Base-by-base conservation (phyloP, 1,140 invertebrate genomes). In the Theocolax elegans region DNA sequence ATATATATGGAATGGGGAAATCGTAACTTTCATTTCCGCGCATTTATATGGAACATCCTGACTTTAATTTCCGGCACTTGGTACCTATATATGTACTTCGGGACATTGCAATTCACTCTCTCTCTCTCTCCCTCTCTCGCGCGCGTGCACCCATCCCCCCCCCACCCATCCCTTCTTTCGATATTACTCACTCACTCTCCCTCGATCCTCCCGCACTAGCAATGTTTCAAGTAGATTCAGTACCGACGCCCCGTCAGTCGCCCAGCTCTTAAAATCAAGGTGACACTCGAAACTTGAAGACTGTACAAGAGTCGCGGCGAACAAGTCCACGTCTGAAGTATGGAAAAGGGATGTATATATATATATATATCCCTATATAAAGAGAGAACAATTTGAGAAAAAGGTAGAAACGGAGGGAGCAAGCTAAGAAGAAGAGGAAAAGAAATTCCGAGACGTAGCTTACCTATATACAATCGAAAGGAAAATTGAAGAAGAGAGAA, bases 31-130 rank as follows among this genome's bases (percentile, higher is more conserved):
- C 54, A 68, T 68, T 68, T 68, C 66, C 66, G 66, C 44, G 66
- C 67, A 62, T 69, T 69, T 69, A 69, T 69, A 62, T 69, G 44
- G 56, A 54, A 53, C 67, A 69, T 69, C 67, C 71, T 67, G 71
- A 73, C 73, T 73, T 73, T 72, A 72, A 72, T 72, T 72, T 72
- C 71, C 71, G 71, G 71, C 51, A 51, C 58, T 63, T 51, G 58
- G 7, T 59, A 17, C 19, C 21, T 54, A 56, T 44, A 42, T 25
- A 38, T 53, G 17, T 21, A 17, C 7, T 6, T 19, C 4, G 6
- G 3, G 44, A 1, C 23, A 25, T 64, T 40, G 62, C 48, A 54
- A 54, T 42, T 66, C 38, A 44, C 17, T 54, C 49, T n/a, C 35
- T 38, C 31, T 53, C 49, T 64, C 1, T 19, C 4, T 56, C 31